Evolutionary conservation across 2,888 invertebrate genomes (phyloP).

Genomic region (Atethmia centrago): DNA sequence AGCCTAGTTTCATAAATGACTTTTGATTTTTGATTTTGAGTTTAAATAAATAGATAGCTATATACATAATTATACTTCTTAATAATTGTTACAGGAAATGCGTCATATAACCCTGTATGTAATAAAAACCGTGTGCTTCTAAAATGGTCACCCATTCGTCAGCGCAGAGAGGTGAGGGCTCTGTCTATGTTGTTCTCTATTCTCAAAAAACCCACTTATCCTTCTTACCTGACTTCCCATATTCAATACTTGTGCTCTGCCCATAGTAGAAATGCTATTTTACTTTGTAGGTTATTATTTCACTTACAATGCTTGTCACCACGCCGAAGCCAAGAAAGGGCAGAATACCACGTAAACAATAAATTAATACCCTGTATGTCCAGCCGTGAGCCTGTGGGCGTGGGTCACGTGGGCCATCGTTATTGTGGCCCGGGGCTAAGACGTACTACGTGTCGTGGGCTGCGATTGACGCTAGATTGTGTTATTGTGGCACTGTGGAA

Average conservation of each 20-base stretch:
- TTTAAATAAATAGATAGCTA: too few relatives aligned
- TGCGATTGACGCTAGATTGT: slow-evolving; percentile 55
- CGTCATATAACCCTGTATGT: too few relatives aligned
- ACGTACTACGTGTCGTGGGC: slow-evolving; percentile 69
- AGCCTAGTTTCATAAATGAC: too few relatives aligned
- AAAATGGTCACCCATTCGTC: too few relatives aligned
- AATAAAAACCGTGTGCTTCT: too few relatives aligned
- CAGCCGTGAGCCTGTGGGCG: slow-evolving; percentile 45
- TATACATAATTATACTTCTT: neutral
- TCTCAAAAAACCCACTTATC: too few relatives aligned
- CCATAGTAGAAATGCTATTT: neutral
- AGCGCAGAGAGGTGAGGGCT: too few relatives aligned
- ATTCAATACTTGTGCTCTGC: too few relatives aligned
- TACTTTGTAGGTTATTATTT: neutral
- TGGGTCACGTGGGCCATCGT: slow-evolving; percentile 54
- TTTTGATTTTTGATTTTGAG: too few relatives aligned
- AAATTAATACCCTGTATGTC: slow-evolving; percentile 43
- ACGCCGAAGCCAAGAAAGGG: slow-evolving; percentile 13
- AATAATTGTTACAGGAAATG: neutral
- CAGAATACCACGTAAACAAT: slow-evolving; percentile 46
- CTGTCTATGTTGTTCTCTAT: too few relatives aligned
- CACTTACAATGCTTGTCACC: neutral
- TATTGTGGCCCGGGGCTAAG: slow-evolving; percentile 73
- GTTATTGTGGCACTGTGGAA: slow-evolving; percentile 53
- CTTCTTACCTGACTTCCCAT: too few relatives aligned